Percentiles rank a stretch among this genome's conserved stretches.
phyloP scores from a whole-genome alignment of 2,888 invertebrate species.

The Notodonta dromedarius region DNA sequence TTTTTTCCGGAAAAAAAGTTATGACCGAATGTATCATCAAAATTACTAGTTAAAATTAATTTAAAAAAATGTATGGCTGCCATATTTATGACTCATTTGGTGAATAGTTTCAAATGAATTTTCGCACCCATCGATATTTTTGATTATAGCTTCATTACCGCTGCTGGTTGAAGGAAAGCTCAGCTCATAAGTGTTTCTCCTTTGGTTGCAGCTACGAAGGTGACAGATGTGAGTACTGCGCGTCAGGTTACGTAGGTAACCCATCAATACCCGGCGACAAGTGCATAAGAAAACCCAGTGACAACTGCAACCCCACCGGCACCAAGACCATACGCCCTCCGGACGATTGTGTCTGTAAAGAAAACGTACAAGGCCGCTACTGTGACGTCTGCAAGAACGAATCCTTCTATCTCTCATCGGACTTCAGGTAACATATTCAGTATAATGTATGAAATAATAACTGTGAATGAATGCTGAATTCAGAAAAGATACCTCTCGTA shows the following conservation, averaged over 20 bases:
- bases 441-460: no score
- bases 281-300: slow-evolving; percentile 82
- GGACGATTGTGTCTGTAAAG: slow-evolving; percentile 74
- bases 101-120: no score
- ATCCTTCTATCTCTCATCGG: slow-evolving; percentile 92
- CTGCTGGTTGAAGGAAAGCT: no score
- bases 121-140: no score
- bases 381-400: slow-evolving; percentile 95
- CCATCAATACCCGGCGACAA: slow-evolving; percentile 90
- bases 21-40: no score
- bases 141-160: no score
- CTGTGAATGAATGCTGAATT: no score
- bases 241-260: slow-evolving; percentile 91
- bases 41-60: no score
- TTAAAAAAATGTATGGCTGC: no score
- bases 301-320: slow-evolving; percentile 90
- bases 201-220: slow-evolving; percentile 83
- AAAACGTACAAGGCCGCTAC: slow-evolving; percentile 89
- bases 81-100: no score
- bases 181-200: slow-evolving; percentile 1
- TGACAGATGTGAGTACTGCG: slow-evolving; percentile 90
- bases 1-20: no score
- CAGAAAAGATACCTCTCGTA: no score
- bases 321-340: slow-evolving; percentile 75
- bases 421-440: slow-evolving; percentile 63